Percentiles rank a stretch among this genome's conserved stretches.
phyloP scores from a whole-genome alignment of 2,888 invertebrate species.

The Drosophila subquinaria region DNA sequence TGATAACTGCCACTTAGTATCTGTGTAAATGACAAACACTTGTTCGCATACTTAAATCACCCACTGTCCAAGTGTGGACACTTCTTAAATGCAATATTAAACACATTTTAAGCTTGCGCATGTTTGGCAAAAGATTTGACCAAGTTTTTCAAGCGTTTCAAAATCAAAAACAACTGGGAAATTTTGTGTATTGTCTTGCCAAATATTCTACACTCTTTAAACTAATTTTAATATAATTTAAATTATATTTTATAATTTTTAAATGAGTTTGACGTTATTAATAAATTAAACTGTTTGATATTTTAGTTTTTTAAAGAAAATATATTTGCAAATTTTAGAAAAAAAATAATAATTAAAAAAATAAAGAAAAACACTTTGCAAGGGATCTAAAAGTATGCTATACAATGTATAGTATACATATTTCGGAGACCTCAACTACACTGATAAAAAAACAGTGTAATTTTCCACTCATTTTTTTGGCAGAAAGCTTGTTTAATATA shows the following conservation, averaged over 20 bases:
- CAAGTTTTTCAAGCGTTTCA: neutral
- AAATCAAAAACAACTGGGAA: neutral
- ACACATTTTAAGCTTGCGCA: neutral
- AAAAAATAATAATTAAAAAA: too few relatives aligned
- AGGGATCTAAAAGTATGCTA: neutral
- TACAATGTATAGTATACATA: too few relatives aligned
- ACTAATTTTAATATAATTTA: neutral
- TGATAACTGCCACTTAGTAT: conserved; percentile 42
- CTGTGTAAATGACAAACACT: neutral
- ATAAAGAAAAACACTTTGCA: neutral
- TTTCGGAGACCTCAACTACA: neutral
- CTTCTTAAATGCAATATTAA: conserved; percentile 1
- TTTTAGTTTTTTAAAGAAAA: too few relatives aligned
- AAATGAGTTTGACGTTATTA: neutral
- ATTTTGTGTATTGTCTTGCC: neutral
- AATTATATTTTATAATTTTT: neutral
- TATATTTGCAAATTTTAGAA: too few relatives aligned
- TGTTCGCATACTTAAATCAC: conserved; percentile 31
- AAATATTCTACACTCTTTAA: neutral
- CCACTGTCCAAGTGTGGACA: neutral
- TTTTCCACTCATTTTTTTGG: too few relatives aligned
- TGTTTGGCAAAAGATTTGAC: neutral
- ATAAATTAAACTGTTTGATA: neutral
- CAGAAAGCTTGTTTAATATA: too few relatives aligned
- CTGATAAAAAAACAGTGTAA: too few relatives aligned